Percentiles rank a stretch among this genome's conserved stretches.
phyloP scores from a whole-genome alignment of 2,797 vertebrate genomes.

The Steatocranus sp. region DNA sequence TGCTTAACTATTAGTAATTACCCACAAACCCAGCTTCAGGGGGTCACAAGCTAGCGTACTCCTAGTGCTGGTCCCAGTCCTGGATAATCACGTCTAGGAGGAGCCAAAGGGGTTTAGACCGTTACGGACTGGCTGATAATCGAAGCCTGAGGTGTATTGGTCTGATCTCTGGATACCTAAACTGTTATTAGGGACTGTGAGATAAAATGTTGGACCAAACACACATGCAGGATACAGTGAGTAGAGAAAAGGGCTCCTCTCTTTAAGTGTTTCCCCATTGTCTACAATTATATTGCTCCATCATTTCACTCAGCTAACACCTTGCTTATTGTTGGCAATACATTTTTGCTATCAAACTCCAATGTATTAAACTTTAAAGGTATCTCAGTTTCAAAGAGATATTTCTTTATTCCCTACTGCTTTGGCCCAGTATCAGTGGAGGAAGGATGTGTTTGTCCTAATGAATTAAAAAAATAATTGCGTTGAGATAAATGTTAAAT shows the following conservation, averaged over 20 bases:
- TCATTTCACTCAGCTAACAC: neutral
- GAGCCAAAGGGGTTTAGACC: neutral
- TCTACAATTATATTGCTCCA: neutral
- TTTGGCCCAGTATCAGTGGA: neutral
- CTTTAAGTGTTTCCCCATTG: neutral
- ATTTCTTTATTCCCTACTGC: neutral
- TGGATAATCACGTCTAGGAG: neutral
- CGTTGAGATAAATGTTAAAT: constrained; percentile 6
- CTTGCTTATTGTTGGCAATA: neutral
- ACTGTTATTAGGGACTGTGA: neutral
- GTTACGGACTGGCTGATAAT: neutral
- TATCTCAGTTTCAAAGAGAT: neutral
- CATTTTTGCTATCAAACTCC: neutral
- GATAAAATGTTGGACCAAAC: neutral
- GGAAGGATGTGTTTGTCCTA: neutral
- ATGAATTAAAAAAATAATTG: constrained; percentile 24
- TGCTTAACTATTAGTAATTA: neutral
- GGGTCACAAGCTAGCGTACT: neutral
- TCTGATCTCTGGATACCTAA: neutral
- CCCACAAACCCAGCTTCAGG: neutral
- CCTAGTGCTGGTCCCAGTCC: neutral
- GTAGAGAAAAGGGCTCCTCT: neutral
- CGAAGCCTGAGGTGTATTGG: neutral
- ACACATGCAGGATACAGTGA: neutral
- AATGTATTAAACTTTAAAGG: neutral